Base-by-base conservation (phyloP, 2,888 invertebrate genomes). In the Xestia sexstrigata region DNA sequence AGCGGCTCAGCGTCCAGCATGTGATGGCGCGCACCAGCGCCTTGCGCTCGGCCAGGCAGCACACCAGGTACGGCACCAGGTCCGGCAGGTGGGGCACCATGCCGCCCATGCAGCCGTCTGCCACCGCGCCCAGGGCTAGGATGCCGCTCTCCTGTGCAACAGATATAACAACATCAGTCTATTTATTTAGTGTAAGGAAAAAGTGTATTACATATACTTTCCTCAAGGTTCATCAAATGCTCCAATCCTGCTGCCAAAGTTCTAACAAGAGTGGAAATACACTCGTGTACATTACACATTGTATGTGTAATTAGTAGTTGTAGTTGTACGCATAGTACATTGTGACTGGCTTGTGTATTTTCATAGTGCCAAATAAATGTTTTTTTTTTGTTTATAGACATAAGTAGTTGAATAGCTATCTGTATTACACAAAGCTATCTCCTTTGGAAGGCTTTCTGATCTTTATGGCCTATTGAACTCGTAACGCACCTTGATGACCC, bases 1-100 rank as follows among this genome's bases (percentile, higher is more conserved):
- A 99, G 74, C 99, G 98, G 87, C 99, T 99, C 49, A 99, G 97
- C 0, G 99, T 99, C 99, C 99, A 99, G 96, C 99, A 99, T 0
- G 99, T 99, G 93, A 99, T 99, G 85, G 99, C 99, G 81, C 99
- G 97, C 72, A 99, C 99, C 58, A 99, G 97, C 0, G 99, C 99
- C 96, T 99, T 99, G 95, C 99, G 98, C 94, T 99, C 99, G 62
- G 98, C 98, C 88, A 99, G 97, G 95, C 99, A 99, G 90, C 97
- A 98, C 90, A 99, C 99, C 85, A 99, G 97, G 96, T 99, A 99
- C 0, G 99, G 99, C 91, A 99, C 99, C 80, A 99, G 97, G 96
- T 99, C 99, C 0, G 99, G 98, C 90, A 99, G 97, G 96, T 99
- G 99, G 42, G 98, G 99, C 85, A 99, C 98, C 99, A 99, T 99